Percentiles rank a stretch among this genome's conserved stretches.
These are phyloP conservation scores for Timandra comae DNA, from an alignment of 2,888 invertebrate genomes.

Conservation along the genomic window DNA sequence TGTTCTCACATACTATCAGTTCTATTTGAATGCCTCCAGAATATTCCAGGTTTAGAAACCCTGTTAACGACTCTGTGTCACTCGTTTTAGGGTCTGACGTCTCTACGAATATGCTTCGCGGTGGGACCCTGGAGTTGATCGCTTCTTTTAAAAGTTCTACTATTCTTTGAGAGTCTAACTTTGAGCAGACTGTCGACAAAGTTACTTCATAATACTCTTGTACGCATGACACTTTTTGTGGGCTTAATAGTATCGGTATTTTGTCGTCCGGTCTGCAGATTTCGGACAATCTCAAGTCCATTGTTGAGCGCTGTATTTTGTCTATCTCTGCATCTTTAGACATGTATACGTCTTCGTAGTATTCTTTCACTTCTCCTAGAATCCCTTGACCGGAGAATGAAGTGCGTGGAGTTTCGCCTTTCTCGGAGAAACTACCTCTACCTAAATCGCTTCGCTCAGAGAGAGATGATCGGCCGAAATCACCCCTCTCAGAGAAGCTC, in stretches of 20 bases:
- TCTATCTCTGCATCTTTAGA: constrained; percentile 60
- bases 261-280: constrained; percentile 53
- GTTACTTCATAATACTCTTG: constrained; percentile 82
- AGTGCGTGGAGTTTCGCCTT: constrained; percentile 64
- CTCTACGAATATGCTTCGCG: constrained; percentile 72
- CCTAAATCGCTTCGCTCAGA: constrained; percentile 78
- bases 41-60: constrained; percentile 82
- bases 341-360: constrained; percentile 58
- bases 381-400: constrained; percentile 66
- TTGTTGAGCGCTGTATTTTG: constrained; percentile 59
- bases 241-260: constrained; percentile 59
- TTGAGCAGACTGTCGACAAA: constrained; percentile 86
- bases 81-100: constrained; percentile 50
- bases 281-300: constrained; percentile 61
- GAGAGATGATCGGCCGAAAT: constrained; percentile 59
- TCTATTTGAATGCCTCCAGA: constrained; percentile 92
- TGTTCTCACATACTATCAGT: constrained; percentile 85
- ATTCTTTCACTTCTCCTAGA: constrained; percentile 64
- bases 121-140: constrained; percentile 86
- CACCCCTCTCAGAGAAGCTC: constrained; percentile 66
- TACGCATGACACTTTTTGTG: constrained; percentile 56
- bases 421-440: constrained; percentile 60
- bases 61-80: constrained; percentile 51
- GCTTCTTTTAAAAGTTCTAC: constrained; percentile 87
- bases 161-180: constrained; percentile 86